Base-by-base conservation (phyloP, 2,797 vertebrate genomes). In the Yasuhikotakia modesta region DNA sequence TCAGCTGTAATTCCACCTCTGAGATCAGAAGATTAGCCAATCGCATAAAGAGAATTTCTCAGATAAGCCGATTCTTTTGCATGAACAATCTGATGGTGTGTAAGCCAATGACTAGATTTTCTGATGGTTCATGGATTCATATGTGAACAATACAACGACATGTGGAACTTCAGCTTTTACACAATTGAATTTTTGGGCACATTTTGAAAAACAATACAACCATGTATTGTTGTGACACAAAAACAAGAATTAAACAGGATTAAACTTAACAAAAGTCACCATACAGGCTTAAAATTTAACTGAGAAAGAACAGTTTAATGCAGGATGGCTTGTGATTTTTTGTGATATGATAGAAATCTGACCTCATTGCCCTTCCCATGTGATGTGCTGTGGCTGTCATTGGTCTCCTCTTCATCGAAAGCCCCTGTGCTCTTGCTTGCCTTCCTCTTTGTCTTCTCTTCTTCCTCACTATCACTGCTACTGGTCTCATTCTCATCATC, bases 311-410 rank as follows among this genome's bases (percentile, higher is more conserved):
- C 8, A 1, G 8, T 35, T 35, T 7, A 35, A 2, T 35, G 35
- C 35, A 35, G 35, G 2, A 35, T 35, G 4, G 35, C 35, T 35
- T 35, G 5, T 35, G 4, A 5, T 35, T 7, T 35, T 35, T 35
- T 61, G 5, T 32, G 30, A 32, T 61, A 17, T 17, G 27, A 50
- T 22, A 35, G 10, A 30, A 12, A 50, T 35, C 88, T 89, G 91
- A 99, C 97, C 96, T 99, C 96, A 70, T 97, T 96, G 85, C 95
- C 95, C 87, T 98, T 99, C 88, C 95, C 97, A 85, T 98, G 97
- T 73, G 95, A 97, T 89, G 97, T 94, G 90, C 96, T 93, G 90
- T 95, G 92, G 91, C 94, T 98, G 93, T 99, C 97, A 89, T 98
- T 99, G 84, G 97, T 98, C 91, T 98, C 92, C 86, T 99, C 97